Base-by-base conservation (phyloP, 2,113 vertebrate genomes). In the Aepyceros melampus region DNA sequence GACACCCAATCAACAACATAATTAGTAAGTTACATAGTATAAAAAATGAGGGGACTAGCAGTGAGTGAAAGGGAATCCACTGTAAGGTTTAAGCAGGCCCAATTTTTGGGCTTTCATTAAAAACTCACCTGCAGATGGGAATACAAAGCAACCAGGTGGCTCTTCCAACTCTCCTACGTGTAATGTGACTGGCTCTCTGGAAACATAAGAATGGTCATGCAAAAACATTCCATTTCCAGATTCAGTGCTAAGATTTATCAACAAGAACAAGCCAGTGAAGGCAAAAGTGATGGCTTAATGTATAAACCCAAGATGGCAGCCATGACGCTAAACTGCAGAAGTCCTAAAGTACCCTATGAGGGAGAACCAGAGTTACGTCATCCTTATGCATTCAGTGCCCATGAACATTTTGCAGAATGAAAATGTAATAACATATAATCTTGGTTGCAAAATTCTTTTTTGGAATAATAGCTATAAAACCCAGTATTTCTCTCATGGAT, bases 101-200 rank as follows among this genome's bases (percentile, higher is more conserved):
- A 8, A 4, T 33, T 56, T 81, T 27, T 84, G 29, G 23, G 45
- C 1, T 17, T 84, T 29, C 40, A 43, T 23, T 47, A 81, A 88
- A 89, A 96, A 99, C 99, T 99, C 97, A 99, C 99, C 98, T 84
- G 97, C 40, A 27, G 94, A 91, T 74, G 87, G 49, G 56, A 98
- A 98, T 25, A 97, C 87, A 60, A 98, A 86, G 47, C 91, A 94
- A 62, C 89, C 6, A 0, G 85, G 87, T 10, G 92, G 97, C 62
- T 98, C 96, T 51, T 98, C 98, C 56, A 97, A 92, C 43, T 99
- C 98, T 86, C 95, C 43, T 2, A 91, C 19, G 5, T 45, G 97
- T 56, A 98, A 98, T 1, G 43, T 47, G 76, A 81, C 96, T 33
- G 97, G 97, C 82, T 98, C 98, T 95, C 99, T 99, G 98, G 84